Evolutionary conservation across 1,140 invertebrate species (phyloP).

Genomic region (Anastatus disparis): DNA sequence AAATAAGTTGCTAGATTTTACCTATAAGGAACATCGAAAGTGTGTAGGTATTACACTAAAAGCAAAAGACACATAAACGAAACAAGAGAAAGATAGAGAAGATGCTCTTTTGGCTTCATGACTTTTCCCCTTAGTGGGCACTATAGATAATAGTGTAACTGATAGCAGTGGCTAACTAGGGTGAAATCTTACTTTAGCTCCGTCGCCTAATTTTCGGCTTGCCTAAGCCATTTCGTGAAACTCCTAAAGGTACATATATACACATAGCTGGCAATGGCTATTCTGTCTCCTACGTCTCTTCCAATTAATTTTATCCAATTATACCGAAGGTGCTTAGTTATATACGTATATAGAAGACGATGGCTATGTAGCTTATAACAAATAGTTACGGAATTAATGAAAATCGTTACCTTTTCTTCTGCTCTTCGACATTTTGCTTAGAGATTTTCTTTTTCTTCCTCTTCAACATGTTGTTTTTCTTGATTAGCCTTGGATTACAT

Average conservation of each 20-base stretch:
- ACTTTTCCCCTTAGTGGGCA: constrained; percentile 54
- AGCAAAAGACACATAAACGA: no score
- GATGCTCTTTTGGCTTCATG: constrained; percentile 13
- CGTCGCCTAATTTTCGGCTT: constrained; percentile 65
- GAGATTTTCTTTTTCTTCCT: no score
- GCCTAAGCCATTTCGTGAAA: constrained; percentile 50
- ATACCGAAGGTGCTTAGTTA: neutral
- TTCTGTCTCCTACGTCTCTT: constrained; percentile 27
- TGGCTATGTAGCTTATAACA: no score
- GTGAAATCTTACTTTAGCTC: constrained; percentile 51
- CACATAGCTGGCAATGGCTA: no score
- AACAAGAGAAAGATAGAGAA: neutral
- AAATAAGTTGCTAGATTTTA: neutral
- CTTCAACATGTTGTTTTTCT: no score
- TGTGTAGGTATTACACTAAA: no score
- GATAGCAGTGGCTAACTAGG: constrained; percentile 63
- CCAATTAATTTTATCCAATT: constrained; percentile 40
- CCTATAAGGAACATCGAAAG: neutral
- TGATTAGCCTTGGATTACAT: no score
- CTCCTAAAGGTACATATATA: neutral
- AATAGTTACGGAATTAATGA: no score
- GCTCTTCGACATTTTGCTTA: neutral
- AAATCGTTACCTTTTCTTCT: constrained; percentile 9
- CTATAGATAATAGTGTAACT: constrained; percentile 64
- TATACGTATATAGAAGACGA: no score